These are phyloP conservation scores for Mellivora capensis DNA, from an alignment of 2,113 vertebrate species.

Conservation along the genomic window DNA sequence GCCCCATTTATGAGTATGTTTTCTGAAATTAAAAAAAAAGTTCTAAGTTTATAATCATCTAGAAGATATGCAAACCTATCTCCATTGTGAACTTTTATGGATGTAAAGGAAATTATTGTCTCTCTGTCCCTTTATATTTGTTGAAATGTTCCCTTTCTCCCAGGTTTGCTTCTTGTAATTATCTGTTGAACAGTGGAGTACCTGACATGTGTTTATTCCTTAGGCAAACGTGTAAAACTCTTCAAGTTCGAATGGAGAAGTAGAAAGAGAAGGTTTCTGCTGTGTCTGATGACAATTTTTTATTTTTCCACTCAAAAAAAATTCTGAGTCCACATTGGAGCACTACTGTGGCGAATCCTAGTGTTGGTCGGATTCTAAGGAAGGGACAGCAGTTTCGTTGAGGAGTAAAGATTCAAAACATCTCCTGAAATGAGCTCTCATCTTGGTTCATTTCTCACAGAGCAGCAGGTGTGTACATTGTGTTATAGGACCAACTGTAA, in stretches of 20 bases:
- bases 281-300: slow-evolving; percentile 83
- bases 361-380: slow-evolving; percentile 82
- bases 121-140: slow-evolving; percentile 52
- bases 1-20: not conserved
- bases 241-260: slow-evolving; percentile 80
- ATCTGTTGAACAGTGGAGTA: slow-evolving; percentile 74
- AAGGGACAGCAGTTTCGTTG: slow-evolving; percentile 82
- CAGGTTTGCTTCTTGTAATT: slow-evolving; percentile 65
- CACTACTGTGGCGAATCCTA: slow-evolving; percentile 78
- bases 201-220: slow-evolving; percentile 85
- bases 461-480: slow-evolving; percentile 83
- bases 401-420: slow-evolving; percentile 82
- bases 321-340: slow-evolving; percentile 78
- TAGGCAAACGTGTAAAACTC: slow-evolving; percentile 85
- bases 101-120: slow-evolving; percentile 37
- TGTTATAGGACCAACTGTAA: slow-evolving; percentile 71
- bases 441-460: slow-evolving; percentile 79
- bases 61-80: not conserved
- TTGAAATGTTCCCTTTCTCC: slow-evolving; percentile 60
- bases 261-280: slow-evolving; percentile 84
- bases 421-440: slow-evolving; percentile 80
- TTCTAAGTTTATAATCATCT: not conserved
- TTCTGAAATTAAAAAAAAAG: not conserved
- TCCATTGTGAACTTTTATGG: not conserved
- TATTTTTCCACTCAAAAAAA: slow-evolving; percentile 78